Conservation (phyloP, 2,888 invertebrate genomes). For the Sepiola atlantica region DNA sequence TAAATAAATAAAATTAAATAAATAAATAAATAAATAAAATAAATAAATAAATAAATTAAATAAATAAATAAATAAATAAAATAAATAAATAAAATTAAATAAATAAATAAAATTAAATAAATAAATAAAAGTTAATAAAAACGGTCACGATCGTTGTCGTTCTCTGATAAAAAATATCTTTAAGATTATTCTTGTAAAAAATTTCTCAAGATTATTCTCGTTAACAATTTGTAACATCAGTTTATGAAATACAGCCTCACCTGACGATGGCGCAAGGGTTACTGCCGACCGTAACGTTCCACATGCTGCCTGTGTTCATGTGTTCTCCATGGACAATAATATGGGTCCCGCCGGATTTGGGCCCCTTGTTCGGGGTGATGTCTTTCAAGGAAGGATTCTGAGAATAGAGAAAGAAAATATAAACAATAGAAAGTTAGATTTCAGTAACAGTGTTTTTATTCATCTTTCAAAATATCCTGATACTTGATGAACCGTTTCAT, state of each 20-base stretch:
- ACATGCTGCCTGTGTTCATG: slow-evolving; percentile 92
- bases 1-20: not conserved
- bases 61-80: not conserved
- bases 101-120: not conserved
- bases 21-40: not conserved
- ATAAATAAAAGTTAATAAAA: not conserved
- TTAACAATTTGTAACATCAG: not conserved
- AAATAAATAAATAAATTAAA: not conserved
- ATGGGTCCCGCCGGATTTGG: slow-evolving; percentile 95
- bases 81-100: not conserved
- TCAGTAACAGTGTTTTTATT: not conserved
- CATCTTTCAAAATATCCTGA: too few species aligned
- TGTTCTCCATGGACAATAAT: slow-evolving; percentile 92
- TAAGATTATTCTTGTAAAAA: too few species aligned
- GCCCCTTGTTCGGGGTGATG: slow-evolving; percentile 83
- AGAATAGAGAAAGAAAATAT: slow-evolving; percentile 48
- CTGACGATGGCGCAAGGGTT: slow-evolving; percentile 60
- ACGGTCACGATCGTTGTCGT: not conserved
- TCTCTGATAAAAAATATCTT: too few species aligned
- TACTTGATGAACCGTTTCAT: too few species aligned
- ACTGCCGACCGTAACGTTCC: slow-evolving; percentile 85
- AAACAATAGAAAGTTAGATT: slow-evolving; percentile 44
- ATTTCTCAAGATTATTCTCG: too few species aligned
- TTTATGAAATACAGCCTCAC: slow-evolving; percentile 53
- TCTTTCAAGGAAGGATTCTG: slow-evolving; percentile 81